Base-by-base conservation (phyloP, 2,113 vertebrate species). In the Piaya cayana region DNA sequence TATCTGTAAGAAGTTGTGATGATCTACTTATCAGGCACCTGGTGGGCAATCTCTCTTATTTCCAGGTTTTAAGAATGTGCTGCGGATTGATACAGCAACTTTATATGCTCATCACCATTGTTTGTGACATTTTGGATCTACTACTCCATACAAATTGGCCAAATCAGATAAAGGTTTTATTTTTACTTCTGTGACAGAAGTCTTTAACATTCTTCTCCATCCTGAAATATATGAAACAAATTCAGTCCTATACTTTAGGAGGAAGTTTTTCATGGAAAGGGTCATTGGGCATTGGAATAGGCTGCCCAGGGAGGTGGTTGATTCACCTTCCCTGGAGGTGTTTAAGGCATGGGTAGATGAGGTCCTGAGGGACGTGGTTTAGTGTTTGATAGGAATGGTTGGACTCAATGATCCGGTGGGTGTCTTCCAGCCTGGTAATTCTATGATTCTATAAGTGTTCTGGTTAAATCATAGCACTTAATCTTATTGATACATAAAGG, bases 1-100 rank as follows among this genome's bases (percentile, higher is more conserved):
- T 13, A 17, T 34, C 1, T 0, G 0, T 19, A 42, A 69, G 43
- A 29, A 25, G 19, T 23, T 47, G 26, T 26, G 27, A 32, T 70
- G n/a, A 37, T 15, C 60, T 65, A 20, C 15, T 23, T 16, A 78
- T 27, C 12, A 65, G 39, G 7, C 30, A 65, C 37, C 21, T 69
- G 42, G 32, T 2, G 34, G 47, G 19, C 6, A 43, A 19, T 21
- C 12, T 60, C 30, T 70, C 45, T n/a, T 23, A 45, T 32, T 67
- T 55, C 37, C 50, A 49, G 0, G 1, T 25, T 63, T n/a, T 55
- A 39, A 22, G 17, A 78, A 78, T 26, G 11, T 59, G 9, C 25
- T 63, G n/a, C 36, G 10, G 30, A 37, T 4, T 2, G 17, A 70
- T 15, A 15, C 3, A 45, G 27, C 19, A 34, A 13, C 19, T 70